Evolutionary conservation across 2,888 invertebrate genomes (phyloP), one percentile per base, ranked within the genome.

Genomic region (Ferrisia virgata): DNA sequence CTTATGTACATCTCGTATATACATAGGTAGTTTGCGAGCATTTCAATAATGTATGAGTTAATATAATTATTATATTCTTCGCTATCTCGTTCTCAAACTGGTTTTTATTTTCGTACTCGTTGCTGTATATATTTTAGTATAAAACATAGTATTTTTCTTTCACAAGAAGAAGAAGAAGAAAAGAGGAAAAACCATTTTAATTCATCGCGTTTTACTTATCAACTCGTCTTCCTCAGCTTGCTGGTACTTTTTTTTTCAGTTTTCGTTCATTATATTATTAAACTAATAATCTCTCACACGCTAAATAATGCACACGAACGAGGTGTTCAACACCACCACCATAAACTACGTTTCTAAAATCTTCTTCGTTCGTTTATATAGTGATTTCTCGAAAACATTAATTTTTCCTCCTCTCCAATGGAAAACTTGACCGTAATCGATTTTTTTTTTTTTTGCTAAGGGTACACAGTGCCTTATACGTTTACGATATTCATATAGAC

Each of bases 21-120:
- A n/a, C 9, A 53, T 53, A 53, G 9, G 2, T n/a, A n/a, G 18
- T 64, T 64, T 64, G 22, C 72, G n/a, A 72, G 33, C 5, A 33
- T 72, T 72, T 72, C 72, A 28, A 72, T 72, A 72, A 72, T 72
- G 33, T 33, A 72, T 72, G 72, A 22, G 47, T 72, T 72, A 33
- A 36, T 58, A 33, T 72, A 72, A 72, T 72, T 72, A 72, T 64
- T 64, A 64, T 64, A 64, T 64, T 64, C 72, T 28, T 33, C n/a
- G 11, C n/a, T n/a, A n/a, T 15, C 36, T 64, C 72, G 72, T 36
- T 33, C 13, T 15, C 33, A 72, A 64, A 64, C 58, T 64, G 28
- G 72, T 72, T 72, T 69, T 31, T 13, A 13, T 28, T 36, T 33
- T 72, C n/a, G 5, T 15, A 11, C 31, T 53, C 58, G 18, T n/a